Base-by-base conservation (phyloP, 2,113 vertebrate species). In the Anser cygnoides region DNA sequence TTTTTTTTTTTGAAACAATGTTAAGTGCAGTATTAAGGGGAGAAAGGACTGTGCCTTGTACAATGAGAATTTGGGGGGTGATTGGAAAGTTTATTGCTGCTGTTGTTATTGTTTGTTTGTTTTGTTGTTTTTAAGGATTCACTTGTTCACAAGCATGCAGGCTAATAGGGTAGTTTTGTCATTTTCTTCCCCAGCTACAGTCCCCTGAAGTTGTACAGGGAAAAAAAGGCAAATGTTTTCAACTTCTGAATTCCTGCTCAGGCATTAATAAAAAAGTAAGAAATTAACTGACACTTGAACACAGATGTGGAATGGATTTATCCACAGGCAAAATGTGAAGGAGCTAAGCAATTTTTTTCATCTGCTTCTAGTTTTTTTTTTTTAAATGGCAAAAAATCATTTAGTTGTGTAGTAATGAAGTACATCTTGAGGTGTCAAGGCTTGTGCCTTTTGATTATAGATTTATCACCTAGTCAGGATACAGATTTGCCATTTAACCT, bases 391-490 rank as follows among this genome's bases (percentile, higher is more conserved):
- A 4, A 15, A 66, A 79, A 63, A 86, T 84, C 85, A 95, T 95
- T 97, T 93, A 91, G 77, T 94, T 93, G 72, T 88, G 90, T 93
- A 78, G 84, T 98, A 98, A 98, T 98, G 96, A 97, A 97, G 94
- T 95, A 96, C 96, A 95, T 96, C 87, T 97, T 96, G 97, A 98
- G 95, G 97, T 98, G 96, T 96, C 95, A 94, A 88, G 95, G 84
- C 87, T 79, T 87, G 73, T 93, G 92, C 93, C 96, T 97, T 97
- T 97, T 97, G 94, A 98, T 98, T 98, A 95, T 84, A 97, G 97
- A 98, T 98, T 98, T 98, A 98, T 98, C 98, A 97, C 96, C 94
- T 94, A 92, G 95, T 93, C 96, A 92, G 97, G 97, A 96, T 97
- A 84, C 95, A 96, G 95, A 90, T 94, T 96, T 96, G 96, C 97